Evolutionary conservation across 2,797 vertebrate species (phyloP).

Genomic region (Eutrigla gurnardus): DNA sequence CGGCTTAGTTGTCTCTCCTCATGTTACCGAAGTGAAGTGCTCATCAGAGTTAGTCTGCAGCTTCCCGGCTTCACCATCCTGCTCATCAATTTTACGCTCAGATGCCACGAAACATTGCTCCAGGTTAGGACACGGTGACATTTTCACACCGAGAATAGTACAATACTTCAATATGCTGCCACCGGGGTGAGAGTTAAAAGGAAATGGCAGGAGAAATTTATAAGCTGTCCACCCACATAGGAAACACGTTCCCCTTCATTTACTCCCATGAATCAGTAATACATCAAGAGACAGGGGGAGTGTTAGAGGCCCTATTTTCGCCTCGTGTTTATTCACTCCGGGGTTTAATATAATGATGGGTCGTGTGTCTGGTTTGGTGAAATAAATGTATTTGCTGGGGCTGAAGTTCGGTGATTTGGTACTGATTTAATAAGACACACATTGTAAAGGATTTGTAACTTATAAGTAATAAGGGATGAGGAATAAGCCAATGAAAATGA

Average conservation of each 20-base stretch:
- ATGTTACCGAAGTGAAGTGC: constrained; percentile 51
- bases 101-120: constrained; percentile 32
- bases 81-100: constrained; percentile 40
- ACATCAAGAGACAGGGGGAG: constrained; percentile 13
- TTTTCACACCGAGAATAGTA: constrained; percentile 22
- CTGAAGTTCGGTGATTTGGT: background rate
- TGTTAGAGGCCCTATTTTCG: constrained; percentile 7
- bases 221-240: constrained; percentile 47
- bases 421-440: background rate
- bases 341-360: constrained; percentile 37
- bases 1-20: constrained; percentile 29
- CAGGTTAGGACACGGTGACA: constrained; percentile 1
- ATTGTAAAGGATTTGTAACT: background rate
- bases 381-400: constrained; percentile 7
- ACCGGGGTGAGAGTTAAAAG: constrained; percentile 49
- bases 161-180: constrained; percentile 31
- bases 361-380: background rate
- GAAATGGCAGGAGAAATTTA: constrained; percentile 56
- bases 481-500: background rate
- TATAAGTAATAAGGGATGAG: background rate
- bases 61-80: constrained; percentile 30
- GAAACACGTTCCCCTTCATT: constrained; percentile 72
- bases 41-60: constrained; percentile 34
- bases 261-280: constrained; percentile 73
- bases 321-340: constrained; percentile 20